A percentile compares a stretch with the other conserved stretches of the same genome.
phyloP scores from a whole-genome alignment of 92 coral and sea anemone species.

The Bergia puertoricense region DNA sequence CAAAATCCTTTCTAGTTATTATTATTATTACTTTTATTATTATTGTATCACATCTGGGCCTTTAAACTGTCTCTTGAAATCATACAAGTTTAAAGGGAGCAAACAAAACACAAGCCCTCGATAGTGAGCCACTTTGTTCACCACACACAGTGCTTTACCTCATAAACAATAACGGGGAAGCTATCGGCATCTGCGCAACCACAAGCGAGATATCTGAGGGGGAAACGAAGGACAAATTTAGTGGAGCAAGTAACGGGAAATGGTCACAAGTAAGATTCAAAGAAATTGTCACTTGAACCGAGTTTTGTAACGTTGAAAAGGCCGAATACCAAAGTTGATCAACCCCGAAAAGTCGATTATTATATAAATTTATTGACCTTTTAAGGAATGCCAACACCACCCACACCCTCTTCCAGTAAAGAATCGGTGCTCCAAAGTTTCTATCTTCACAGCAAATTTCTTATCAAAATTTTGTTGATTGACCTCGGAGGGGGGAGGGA shows the following conservation, averaged over 20 bases:
- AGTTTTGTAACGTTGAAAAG: background rate
- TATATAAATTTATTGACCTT: background rate
- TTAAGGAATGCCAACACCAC: too few species aligned
- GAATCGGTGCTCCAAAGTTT: too few species aligned
- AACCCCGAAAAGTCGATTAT: background rate
- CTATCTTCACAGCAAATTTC: too few species aligned
- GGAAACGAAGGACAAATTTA: background rate
- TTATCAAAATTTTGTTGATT: too few species aligned
- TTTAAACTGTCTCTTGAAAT: too few species aligned
- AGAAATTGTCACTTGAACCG: background rate
- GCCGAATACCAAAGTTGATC: background rate
- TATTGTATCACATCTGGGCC: too few species aligned
- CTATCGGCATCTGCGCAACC: constrained; percentile 91
- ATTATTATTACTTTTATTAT: too few species aligned
- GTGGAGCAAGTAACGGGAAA: background rate
- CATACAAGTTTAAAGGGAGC: too few species aligned
- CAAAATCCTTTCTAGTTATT: too few species aligned
- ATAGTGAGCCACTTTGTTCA: background rate
- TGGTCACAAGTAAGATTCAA: too few species aligned
- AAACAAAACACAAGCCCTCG: background rate
- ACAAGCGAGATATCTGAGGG: constrained; percentile 87
- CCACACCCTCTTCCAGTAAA: too few species aligned
- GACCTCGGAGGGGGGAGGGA: too few species aligned
- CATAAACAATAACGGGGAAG: constrained; percentile 86
- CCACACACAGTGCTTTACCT: constrained; percentile 50